phyloP scores from a whole-genome alignment of 2,888 invertebrate species.

The Silvanus unidentatus region DNA sequence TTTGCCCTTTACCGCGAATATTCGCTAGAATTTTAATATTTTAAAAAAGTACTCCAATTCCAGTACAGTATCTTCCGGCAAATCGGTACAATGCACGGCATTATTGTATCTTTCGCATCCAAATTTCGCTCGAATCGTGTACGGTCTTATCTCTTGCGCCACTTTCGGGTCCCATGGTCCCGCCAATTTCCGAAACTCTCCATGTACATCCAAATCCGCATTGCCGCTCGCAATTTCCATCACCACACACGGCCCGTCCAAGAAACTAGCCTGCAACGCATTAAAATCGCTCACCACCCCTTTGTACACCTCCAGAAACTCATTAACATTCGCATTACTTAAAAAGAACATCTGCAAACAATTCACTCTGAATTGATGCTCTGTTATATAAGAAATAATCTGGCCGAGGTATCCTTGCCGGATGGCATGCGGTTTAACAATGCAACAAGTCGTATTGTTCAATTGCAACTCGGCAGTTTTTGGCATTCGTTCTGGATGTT shows the following conservation, averaged over 20 bases:
- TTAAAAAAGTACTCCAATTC: slow-evolving; percentile 81
- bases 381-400: slow-evolving; percentile 66
- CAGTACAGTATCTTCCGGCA: slow-evolving; percentile 77
- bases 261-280: slow-evolving; percentile 78
- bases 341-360: slow-evolving; percentile 76
- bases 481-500: slow-evolving; percentile 24
- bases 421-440: slow-evolving; percentile 87
- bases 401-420: slow-evolving; percentile 66
- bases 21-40: slow-evolving; percentile 48
- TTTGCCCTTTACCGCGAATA: no score
- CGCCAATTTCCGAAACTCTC: slow-evolving; percentile 73
- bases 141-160: slow-evolving; percentile 75
- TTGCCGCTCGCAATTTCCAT: slow-evolving; percentile 71
- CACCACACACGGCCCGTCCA: slow-evolving; percentile 80
- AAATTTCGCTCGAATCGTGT: slow-evolving; percentile 76
- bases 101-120: slow-evolving; percentile 79
- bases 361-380: slow-evolving; percentile 66
- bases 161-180: slow-evolving; percentile 92
- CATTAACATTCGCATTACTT: slow-evolving; percentile 77
- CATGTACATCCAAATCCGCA: slow-evolving; percentile 52
- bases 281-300: slow-evolving; percentile 72
- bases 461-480: slow-evolving; percentile 54
- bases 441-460: slow-evolving; percentile 68
- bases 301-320: slow-evolving; percentile 89
- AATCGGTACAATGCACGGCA: slow-evolving; percentile 89